phyloP scores from a whole-genome alignment of 2,888 invertebrate genomes.

The Halictus quadricinctus region DNA sequence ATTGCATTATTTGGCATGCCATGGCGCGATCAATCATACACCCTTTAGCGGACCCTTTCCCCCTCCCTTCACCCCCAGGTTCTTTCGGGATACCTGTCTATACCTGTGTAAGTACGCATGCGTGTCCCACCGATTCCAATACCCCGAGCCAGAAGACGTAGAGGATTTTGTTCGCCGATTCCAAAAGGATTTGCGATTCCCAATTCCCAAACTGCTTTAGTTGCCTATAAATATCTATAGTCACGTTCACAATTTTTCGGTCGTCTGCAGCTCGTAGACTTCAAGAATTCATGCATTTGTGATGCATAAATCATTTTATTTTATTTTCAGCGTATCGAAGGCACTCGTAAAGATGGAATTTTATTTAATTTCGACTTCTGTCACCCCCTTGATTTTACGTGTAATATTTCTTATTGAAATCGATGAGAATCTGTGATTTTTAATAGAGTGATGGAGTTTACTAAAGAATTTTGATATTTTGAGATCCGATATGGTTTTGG shows the following conservation, averaged over 20 bases:
- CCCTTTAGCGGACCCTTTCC: constrained; percentile 71
- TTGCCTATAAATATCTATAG: not conserved
- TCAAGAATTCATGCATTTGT: no score
- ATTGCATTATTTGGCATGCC: constrained; percentile 82
- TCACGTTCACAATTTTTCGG: not conserved
- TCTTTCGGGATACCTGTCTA: constrained; percentile 67
- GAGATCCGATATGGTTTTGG: not conserved
- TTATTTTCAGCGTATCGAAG: no score
- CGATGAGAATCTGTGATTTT: no score
- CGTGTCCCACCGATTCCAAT: constrained; percentile 43
- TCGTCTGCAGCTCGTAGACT: no score
- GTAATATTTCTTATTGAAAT: no score
- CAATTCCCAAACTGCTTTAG: not conserved
- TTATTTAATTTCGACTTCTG: no score
- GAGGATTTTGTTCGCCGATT: constrained; percentile 62
- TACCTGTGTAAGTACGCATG: constrained; percentile 42
- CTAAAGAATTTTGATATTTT: not conserved
- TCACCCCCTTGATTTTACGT: no score
- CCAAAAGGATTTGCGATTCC: constrained; percentile 57
- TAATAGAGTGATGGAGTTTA: not conserved
- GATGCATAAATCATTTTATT: no score
- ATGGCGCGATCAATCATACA: constrained; percentile 81
- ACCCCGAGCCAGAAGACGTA: constrained; percentile 55
- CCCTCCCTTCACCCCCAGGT: constrained; percentile 8
- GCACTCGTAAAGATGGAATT: not conserved